Base-by-base conservation (phyloP, 2,888 invertebrate genomes). In the Lypha dubia region DNA sequence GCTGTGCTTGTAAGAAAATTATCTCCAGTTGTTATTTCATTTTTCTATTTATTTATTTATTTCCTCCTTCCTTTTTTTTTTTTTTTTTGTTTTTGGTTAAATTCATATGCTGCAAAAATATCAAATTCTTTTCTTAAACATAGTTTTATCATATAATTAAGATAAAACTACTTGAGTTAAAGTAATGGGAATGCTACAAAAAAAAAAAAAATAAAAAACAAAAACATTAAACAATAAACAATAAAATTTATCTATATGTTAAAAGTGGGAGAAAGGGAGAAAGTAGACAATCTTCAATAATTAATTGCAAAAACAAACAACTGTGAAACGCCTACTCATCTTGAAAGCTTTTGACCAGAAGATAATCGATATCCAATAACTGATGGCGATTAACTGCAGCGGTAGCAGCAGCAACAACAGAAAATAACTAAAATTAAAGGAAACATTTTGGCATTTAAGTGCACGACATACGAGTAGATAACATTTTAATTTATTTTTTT, bases 1-100 rank as follows among this genome's bases (percentile, higher is more conserved):
- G 46, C 8, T 46, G n/a, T 46, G 46, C 17, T 46, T 46, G 46
- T 46, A 46, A n/a, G 5, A 46, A 46, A 46, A 46, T 46, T 46
- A 46, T 46, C 46, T 46, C 0, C 8, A 3, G 46, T 6, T 44
- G 4, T 6, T 46, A 8, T 17, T 17, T 17, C n/a, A 46, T 46
- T 44, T n/a, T 44, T 15, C n/a, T 15, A 5, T 41, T 6, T 44
- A 5, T 44, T 46, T 46, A 1, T 17, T 17, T 46, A 8, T 17
- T 17, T 46, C 8, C 17, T 8, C n/a, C n/a, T n/a, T n/a, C n/a
- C n/a, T n/a, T n/a, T n/a, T n/a, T n/a, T n/a, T n/a, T n/a, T n/a
- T n/a, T n/a, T n/a, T n/a, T n/a, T n/a, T n/a, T n/a, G n/a, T 46
- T 7, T 46, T 17, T 46, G 44, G 41, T 4, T 15, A 41, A 15